Base-by-base conservation (phyloP, 2,113 vertebrate species). In the Halcyon malimbica region DNA sequence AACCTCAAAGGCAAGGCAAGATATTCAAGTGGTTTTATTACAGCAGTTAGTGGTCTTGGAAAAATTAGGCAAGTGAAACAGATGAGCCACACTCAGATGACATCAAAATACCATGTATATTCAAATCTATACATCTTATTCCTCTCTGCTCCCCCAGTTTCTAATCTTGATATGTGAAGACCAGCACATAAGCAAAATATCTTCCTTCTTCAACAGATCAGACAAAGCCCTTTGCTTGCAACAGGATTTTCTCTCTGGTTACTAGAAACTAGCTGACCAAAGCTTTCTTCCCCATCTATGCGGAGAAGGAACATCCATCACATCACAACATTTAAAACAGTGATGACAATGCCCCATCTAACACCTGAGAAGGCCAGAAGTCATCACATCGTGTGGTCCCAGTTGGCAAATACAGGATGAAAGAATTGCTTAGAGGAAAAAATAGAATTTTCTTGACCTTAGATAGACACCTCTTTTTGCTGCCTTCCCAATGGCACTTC, bases 401-500 rank as follows among this genome's bases (percentile, higher is more conserved):
- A 51, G 53, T 2, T 13, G 21, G 29, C 42, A 82, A 29, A 71
- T 26, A 67, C 24, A 13, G 33, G 35, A 68, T 23, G 46, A 68
- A 68, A 64, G 9, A 86, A 56, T 5, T 51, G 23, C 39, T 88
- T 29, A 35, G 48, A 68, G 42, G 64, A 57, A 71, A 68, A 83
- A 83, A 28, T 18, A 50, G 6, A 0, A 68, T 53, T 89, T 92
- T 70, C 63, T 41, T 69, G 46, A 33, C 33, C 57, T 87, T 33
- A 26, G 53, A 19, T 10, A 54, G 35, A 33, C 26, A 75, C 17
- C 5, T 25, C 2, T 35, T 46, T 39, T 3, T n/a, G 23, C 67
- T 82, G 70, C 85, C 41, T 68, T 60, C n/a, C 50, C 46, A 37
- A 3, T 0, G 0, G 35, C 39, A 17, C 35, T 48, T 67, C 48